Percentiles rank a stretch among this genome's conserved stretches.
Conservation (phyloP, 2,888 invertebrate species). For the Cheilosia pagana region DNA sequence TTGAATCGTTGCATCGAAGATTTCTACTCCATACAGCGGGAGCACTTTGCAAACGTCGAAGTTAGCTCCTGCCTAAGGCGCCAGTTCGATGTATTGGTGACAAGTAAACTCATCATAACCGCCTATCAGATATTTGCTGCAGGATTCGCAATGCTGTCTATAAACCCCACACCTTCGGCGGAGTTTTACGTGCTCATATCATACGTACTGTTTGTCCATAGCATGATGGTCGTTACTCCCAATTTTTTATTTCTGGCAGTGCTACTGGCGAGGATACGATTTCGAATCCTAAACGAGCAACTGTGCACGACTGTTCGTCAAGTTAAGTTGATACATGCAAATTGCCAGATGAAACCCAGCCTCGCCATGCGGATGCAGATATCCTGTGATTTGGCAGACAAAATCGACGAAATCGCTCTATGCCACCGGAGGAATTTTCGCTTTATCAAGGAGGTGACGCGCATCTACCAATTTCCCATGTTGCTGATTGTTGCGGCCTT, state of each 20-base stretch:
- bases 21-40: neutral
- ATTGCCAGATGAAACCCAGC: neutral
- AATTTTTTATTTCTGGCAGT: slow-evolving; percentile 21
- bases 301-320: neutral
- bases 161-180: slow-evolving; percentile 10
- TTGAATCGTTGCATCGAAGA: slow-evolving; percentile 5
- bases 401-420: slow-evolving; percentile 30
- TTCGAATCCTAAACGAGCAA: slow-evolving; percentile 9
- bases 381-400: slow-evolving; percentile 30
- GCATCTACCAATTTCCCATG: slow-evolving; percentile 13
- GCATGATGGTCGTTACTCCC: neutral
- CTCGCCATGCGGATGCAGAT: slow-evolving; percentile 27
- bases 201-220: slow-evolving; percentile 5
- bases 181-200: neutral
- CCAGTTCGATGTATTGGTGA: neutral
- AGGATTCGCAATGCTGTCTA: neutral
- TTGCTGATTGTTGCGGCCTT: neutral
- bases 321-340: slow-evolving; percentile 5
- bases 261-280: slow-evolving; percentile 2
- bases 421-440: neutral
- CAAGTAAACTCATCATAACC: neutral
- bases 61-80: neutral
- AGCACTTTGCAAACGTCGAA: neutral
- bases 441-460: slow-evolving; percentile 2
- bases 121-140: slow-evolving; percentile 10